A percentile compares a stretch with the other conserved stretches of the same genome.
phyloP scores from a whole-genome alignment of 2,888 invertebrate genomes.

The Julus scanicus region DNA sequence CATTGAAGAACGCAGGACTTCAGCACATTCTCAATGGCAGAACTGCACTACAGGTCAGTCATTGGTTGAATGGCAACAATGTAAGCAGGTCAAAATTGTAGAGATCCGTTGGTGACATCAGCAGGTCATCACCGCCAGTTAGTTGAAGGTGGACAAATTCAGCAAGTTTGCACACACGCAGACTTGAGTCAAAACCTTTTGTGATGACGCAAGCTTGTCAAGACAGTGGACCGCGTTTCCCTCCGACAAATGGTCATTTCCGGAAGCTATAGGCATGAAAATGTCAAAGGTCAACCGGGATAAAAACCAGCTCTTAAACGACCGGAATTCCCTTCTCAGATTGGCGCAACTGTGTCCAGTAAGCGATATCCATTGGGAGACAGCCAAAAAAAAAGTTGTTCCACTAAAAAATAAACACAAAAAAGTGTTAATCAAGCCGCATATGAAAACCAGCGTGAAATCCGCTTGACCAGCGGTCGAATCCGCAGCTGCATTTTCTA shows the following conservation, averaged over 20 bases:
- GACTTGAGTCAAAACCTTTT: background rate
- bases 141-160: background rate
- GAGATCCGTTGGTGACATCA: too few species aligned
- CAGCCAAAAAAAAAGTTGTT: background rate
- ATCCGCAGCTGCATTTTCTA: background rate
- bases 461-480: background rate
- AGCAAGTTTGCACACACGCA: background rate
- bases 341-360: background rate
- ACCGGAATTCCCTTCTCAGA: background rate
- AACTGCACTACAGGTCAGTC: background rate
- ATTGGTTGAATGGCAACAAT: background rate
- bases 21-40: background rate
- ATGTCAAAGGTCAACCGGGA: background rate
- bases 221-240: background rate
- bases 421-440: background rate
- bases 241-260: background rate
- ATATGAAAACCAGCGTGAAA: background rate
- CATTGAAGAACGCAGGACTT: background rate
- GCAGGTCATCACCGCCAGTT: too few species aligned
- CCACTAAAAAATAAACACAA: too few species aligned
- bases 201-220: background rate
- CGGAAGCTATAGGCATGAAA: background rate
- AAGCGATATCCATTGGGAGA: background rate
- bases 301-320: background rate
- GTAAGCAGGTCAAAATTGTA: background rate